These are phyloP conservation scores for Ptyas mucosa DNA, from an alignment of 2,113 vertebrate species.

Conservation along the genomic window DNA sequence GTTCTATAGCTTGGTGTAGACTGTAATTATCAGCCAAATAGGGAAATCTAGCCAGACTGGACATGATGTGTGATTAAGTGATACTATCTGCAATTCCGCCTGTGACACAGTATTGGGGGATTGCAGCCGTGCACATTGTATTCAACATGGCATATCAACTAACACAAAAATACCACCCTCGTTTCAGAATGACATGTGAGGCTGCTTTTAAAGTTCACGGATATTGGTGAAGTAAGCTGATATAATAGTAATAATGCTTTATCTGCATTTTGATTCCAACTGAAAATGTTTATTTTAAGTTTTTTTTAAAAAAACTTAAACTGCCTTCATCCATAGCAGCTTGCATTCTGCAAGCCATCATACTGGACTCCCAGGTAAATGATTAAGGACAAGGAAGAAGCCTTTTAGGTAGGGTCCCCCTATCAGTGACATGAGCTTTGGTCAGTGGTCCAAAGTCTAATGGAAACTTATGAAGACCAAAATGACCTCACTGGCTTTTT, in stretches of 20 bases:
- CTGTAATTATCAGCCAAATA: background rate
- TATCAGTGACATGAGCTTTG: background rate
- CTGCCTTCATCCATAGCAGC: background rate
- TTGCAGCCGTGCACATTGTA: background rate
- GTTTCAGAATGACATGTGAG: background rate
- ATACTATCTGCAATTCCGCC: background rate
- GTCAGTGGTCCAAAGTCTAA: background rate
- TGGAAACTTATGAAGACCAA: background rate
- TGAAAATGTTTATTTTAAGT: background rate
- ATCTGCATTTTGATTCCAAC: background rate
- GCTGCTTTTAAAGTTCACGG: background rate
- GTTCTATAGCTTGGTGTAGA: background rate
- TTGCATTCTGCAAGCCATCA: background rate
- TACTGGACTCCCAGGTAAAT: background rate
- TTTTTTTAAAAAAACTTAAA: background rate
- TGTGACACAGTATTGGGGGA: background rate
- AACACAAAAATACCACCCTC: background rate
- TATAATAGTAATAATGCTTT: background rate
- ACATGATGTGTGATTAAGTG: background rate
- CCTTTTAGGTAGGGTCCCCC: background rate
- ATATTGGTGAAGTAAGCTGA: background rate
- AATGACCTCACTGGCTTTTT: background rate
- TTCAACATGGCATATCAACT: background rate
- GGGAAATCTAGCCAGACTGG: background rate
- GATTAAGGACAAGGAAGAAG: background rate